phyloP scores from a whole-genome alignment of 2,113 vertebrate genomes.

The Eidolon helvum region DNA sequence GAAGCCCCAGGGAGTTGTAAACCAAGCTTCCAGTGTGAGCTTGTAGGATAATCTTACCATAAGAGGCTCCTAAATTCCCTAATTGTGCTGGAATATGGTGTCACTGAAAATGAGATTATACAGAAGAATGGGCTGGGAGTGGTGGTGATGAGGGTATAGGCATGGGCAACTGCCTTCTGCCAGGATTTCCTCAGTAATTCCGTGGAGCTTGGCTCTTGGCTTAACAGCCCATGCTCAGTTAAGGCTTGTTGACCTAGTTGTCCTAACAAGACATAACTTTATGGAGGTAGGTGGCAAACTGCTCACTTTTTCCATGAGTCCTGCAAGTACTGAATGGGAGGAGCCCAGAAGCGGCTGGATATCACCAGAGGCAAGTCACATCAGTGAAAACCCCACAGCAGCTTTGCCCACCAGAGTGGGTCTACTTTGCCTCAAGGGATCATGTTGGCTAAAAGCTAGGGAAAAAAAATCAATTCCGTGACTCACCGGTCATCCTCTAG shows the following conservation, averaged over 20 bases:
- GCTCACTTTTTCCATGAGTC: background rate
- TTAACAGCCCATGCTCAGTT: background rate
- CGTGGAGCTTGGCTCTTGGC: background rate
- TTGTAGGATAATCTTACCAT: background rate
- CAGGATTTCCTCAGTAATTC: background rate
- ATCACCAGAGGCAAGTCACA: background rate
- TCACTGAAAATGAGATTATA: background rate
- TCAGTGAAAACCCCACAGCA: rapidly evolving
- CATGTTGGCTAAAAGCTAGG: background rate
- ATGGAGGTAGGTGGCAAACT: background rate
- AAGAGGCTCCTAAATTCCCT: background rate
- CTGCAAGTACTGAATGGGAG: background rate
- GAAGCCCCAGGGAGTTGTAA: background rate
- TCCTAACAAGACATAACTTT: background rate
- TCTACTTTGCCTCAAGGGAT: background rate
- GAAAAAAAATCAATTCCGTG: background rate
- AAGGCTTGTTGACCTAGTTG: background rate
- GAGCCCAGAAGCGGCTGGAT: background rate
- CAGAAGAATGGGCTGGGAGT: background rate
- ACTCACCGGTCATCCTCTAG: background rate
- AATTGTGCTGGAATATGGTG: background rate
- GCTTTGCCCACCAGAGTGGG: background rate
- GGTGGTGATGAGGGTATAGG: background rate
- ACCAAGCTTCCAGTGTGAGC: background rate
- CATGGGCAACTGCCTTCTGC: background rate